phyloP scores from a whole-genome alignment of 1,140 invertebrate genomes.

The Zaprionus kolodkinae region DNA sequence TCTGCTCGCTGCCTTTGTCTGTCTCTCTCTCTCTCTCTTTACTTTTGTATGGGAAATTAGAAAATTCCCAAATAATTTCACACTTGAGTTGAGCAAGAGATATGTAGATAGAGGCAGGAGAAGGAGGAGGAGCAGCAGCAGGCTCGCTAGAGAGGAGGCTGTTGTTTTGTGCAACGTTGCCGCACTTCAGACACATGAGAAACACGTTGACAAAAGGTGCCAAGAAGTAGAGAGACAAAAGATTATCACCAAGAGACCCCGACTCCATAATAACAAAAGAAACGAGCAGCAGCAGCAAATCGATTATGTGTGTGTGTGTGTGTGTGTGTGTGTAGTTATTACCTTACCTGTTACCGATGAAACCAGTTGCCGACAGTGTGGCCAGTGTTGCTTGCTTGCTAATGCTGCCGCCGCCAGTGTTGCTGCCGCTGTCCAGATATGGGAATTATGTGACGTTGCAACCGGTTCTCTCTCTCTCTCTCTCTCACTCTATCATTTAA shows the following conservation, averaged over 20 bases:
- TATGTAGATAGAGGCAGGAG: background rate
- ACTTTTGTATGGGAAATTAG: constrained; percentile 69
- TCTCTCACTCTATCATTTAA: constrained; percentile 49
- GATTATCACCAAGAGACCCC: constrained; percentile 59
- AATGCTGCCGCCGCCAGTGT: background rate
- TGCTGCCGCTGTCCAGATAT: background rate
- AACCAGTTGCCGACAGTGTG: constrained; percentile 47
- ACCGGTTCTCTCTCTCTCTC: constrained; percentile 49
- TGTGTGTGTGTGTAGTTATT: constrained; percentile 33
- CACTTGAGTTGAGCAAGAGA: constrained; percentile 58
- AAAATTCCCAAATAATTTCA: constrained; percentile 81
- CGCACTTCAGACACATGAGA: constrained; percentile 48
- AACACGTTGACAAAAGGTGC: constrained; percentile 74
- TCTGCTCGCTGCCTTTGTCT: background rate
- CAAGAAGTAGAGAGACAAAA: constrained; percentile 68
- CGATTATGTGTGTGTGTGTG: constrained; percentile 62
- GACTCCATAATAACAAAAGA: constrained; percentile 29
- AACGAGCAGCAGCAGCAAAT: constrained; percentile 56
- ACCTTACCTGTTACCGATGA: constrained; percentile 56
- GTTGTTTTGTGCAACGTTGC: constrained; percentile 51
- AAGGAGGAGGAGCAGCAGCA: background rate
- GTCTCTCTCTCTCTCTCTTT: background rate
- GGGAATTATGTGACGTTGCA: constrained; percentile 62
- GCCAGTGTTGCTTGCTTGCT: background rate
- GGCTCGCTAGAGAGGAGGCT: constrained; percentile 13